Base-by-base conservation (phyloP, 2,888 invertebrate genomes). In the Litoditis marina region DNA sequence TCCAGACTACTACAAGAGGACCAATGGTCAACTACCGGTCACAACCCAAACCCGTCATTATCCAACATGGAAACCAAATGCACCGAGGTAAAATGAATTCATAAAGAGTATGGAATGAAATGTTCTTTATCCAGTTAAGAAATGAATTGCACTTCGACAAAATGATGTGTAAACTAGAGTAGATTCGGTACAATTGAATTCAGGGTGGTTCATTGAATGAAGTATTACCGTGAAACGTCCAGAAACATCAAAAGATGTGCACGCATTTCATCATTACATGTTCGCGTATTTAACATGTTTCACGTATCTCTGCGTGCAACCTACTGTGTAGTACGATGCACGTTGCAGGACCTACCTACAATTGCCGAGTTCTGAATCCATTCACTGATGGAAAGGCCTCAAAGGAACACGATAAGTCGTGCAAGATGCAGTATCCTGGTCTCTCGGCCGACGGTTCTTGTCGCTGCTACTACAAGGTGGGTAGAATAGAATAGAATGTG, bases 401-500 rank as follows among this genome's bases (percentile, higher is more conserved):
- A 7, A 7, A 53, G 5, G 70, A 73, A 56, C 73, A 73, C 63
- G 66, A 73, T 51, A 22, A 39, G 39, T 59, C 60, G 19, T 73
- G 73, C 51, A 60, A 66, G 50, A 73, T 73, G 73, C 52, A 65
- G 11, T 73, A 70, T 57, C 73, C 73, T 4, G 73, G 73, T 60
- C 62, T 70, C 56, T 70, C 73, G 28, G 49, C 65, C 3, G 73
- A 73, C 46, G 68, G 70, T 44, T 46, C 63, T 2, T 73, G 73
- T 42, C 44, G 68, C 1, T 73, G 73, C 42, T 70, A 60, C 52
- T 73, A 73, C 32, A 70, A 66, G 63, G 73, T 72, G 19, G n/a
- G 49, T n/a, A 36, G n/a, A 13, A 16, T 25, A 56, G 19, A n/a
- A 46, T 46, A 25, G 42, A 27, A 34, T n/a, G n/a, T n/a, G n/a